phyloP scores from a whole-genome alignment of 2,113 vertebrate genomes.

The Illadopsis cleaveri region DNA sequence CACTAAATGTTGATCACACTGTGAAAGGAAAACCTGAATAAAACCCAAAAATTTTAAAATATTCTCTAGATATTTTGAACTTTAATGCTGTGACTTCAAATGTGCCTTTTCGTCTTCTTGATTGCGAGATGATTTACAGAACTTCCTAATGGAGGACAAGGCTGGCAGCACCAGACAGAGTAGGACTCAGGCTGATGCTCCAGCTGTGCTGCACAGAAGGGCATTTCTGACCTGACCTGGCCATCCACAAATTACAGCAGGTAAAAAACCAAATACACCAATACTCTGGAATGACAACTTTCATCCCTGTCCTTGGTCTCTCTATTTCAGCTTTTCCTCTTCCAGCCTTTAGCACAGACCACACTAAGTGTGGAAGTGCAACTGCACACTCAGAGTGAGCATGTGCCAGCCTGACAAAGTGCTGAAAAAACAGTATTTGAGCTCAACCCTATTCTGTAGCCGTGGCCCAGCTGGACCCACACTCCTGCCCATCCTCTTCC shows the following conservation, averaged over 20 bases:
- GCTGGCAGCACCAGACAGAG: background rate
- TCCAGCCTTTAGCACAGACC: background rate
- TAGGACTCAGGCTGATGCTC: accelerated
- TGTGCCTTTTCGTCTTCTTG: background rate
- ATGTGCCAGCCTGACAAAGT: background rate
- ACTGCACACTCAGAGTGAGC: background rate
- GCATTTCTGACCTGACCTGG: background rate
- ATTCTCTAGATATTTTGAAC: background rate
- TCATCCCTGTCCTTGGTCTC: background rate
- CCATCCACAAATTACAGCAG: background rate
- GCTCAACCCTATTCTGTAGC: background rate
- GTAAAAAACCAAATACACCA: background rate
- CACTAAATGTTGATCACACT: accelerated
- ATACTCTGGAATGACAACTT: background rate
- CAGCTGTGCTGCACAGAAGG: background rate
- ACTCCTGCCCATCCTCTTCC: background rate
- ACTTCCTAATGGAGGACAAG: background rate
- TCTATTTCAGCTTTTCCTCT: background rate
- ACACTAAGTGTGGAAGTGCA: background rate
- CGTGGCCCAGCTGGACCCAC: accelerated
- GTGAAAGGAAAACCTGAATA: background rate
- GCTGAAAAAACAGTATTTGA: background rate
- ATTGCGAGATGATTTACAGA: background rate
- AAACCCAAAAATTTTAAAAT: background rate
- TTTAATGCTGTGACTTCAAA: background rate